Base-by-base conservation (phyloP, 2,888 invertebrate genomes). In the Neelides folsomi region DNA sequence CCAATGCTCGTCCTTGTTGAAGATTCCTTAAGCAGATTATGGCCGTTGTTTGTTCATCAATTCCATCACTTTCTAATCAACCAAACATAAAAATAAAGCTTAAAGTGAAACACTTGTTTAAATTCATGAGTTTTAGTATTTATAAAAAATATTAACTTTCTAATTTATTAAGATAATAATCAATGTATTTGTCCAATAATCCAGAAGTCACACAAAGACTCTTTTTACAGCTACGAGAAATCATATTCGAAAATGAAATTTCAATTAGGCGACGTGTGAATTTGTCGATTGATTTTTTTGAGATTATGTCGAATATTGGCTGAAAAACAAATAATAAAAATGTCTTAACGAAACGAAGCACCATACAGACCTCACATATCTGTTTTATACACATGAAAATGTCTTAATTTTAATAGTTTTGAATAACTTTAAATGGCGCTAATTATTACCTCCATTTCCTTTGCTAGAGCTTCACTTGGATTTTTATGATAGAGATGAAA, bases 391-490 rank as follows among this genome's bases (percentile, higher is more conserved):
- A n/a, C n/a, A n/a, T n/a, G n/a, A n/a, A n/a, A n/a, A n/a, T n/a
- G n/a, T n/a, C n/a, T n/a, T n/a, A n/a, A n/a, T n/a, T n/a, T n/a
- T n/a, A n/a, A n/a, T n/a, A n/a, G n/a, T n/a, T n/a, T n/a, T n/a
- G n/a, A n/a, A n/a, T n/a, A n/a, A n/a, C n/a, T n/a, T n/a, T n/a
- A n/a, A n/a, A n/a, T n/a, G n/a, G n/a, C n/a, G n/a, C n/a, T n/a
- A n/a, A n/a, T n/a, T n/a, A 27, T 51, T 55, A 62, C 64, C 36
- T 62, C 62, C 18, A 62, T 37, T 52, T 64, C 64, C 35, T 56
- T 60, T 13, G 53, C 58, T 9, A 64, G 49, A 9, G 54, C 51
- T 49, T 64, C 64, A 9, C 60, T 55, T 8, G 64, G 64, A 45
- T 61, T 58, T 16, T 61, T 53, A 41, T 62, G 59, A 8, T 53